phyloP scores from a whole-genome alignment of 1,140 invertebrate genomes.

The Dryas iulia region DNA sequence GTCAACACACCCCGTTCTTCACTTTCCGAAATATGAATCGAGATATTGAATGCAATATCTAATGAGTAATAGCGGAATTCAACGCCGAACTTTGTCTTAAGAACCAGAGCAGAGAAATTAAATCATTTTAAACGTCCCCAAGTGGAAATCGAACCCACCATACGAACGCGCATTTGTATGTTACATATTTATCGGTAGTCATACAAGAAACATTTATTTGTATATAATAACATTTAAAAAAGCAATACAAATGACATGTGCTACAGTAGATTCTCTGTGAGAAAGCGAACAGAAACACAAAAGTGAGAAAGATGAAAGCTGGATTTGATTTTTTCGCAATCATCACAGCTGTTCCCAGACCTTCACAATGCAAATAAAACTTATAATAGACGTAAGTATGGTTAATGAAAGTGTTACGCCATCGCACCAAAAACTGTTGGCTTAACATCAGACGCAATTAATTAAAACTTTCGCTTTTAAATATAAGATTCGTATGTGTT shows the following conservation, averaged over 20 bases:
- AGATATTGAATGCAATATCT: no score
- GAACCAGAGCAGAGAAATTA: no score
- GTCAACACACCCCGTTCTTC: no score
- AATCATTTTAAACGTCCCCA: no score
- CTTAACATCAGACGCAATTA: slow-evolving; percentile 50
- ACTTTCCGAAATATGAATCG: no score
- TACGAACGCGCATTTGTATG: no score
- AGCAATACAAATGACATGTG: neutral
- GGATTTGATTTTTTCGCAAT: slow-evolving; percentile 45
- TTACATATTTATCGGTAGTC: no score
- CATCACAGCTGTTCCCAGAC: slow-evolving; percentile 52
- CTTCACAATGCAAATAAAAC: slow-evolving; percentile 56
- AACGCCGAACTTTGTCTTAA: no score
- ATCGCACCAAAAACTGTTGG: slow-evolving; percentile 43
- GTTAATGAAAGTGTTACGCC: slow-evolving; percentile 56
- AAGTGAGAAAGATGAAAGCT: slow-evolving; percentile 64
- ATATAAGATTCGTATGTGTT: neutral
- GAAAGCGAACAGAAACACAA: slow-evolving; percentile 47
- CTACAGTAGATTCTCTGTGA: slow-evolving; percentile 25
- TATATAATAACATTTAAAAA: no score
- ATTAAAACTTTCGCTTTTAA: slow-evolving; percentile 58
- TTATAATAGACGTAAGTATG: slow-evolving; percentile 46
- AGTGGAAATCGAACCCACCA: no score
- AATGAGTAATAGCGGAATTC: no score
- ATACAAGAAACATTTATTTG: no score